Evolutionary conservation across 1,140 invertebrate genomes (phyloP).

Genomic region (Cherax destructor): DNA sequence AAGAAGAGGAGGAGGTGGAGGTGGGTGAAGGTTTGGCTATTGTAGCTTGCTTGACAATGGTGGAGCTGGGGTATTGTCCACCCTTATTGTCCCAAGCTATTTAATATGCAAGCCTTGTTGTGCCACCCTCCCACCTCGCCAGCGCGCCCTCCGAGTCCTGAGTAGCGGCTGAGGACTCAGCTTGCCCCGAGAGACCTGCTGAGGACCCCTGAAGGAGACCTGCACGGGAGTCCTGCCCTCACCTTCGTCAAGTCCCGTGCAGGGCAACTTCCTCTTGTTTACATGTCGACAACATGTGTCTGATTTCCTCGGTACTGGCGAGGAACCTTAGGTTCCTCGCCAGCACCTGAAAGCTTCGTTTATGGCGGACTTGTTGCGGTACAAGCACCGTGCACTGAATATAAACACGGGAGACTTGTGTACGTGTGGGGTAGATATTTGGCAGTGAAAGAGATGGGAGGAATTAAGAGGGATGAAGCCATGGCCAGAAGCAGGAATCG

Average conservation of each 20-base stretch:
- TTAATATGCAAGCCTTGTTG: conserved; percentile 54
- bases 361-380: not conserved
- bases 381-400: not conserved
- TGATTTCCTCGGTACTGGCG: too few relatives aligned
- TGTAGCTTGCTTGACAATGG: conserved; percentile 51
- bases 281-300: too few relatives aligned
- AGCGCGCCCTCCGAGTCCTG: not conserved
- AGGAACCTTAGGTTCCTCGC: too few relatives aligned
- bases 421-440: not conserved
- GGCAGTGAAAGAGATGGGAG: not conserved
- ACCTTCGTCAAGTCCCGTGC: too few relatives aligned
- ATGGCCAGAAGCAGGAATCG: not conserved
- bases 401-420: too few relatives aligned
- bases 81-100: conserved; percentile 33
- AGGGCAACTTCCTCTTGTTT: too few relatives aligned
- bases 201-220: not conserved
- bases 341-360: not conserved
- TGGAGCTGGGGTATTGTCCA: conserved; percentile 9
- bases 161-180: not conserved
- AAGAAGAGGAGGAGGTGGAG: not conserved
- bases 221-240: too few relatives aligned
- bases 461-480: conserved; percentile 9
- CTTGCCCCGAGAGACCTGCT: too few relatives aligned
- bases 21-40: conserved; percentile 47
- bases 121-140: conserved; percentile 26